phyloP scores from a whole-genome alignment of 2,113 vertebrate species.

The Furnarius figulus region DNA sequence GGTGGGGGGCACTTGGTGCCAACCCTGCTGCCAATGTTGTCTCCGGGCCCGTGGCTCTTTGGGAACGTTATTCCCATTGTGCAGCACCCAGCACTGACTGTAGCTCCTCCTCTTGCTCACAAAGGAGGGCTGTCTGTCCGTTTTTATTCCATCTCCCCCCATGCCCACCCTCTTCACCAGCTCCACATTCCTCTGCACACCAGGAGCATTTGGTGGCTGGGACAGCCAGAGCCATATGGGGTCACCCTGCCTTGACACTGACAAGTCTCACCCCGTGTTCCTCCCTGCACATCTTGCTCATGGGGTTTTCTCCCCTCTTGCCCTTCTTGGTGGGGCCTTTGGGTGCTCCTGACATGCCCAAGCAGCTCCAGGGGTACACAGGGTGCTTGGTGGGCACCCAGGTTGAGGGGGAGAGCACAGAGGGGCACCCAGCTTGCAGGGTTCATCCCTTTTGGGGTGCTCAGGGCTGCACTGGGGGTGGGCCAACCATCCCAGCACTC shows the following conservation, averaged over 20 bases:
- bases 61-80: background rate
- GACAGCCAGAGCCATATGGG: background rate
- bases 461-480: background rate
- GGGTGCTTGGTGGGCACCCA: background rate
- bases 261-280: accelerated
- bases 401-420: background rate
- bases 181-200: background rate
- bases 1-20: background rate
- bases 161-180: accelerated
- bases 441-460: background rate
- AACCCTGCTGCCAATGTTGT: accelerated
- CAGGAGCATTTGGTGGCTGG: background rate
- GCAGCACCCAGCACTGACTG: background rate
- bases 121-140: accelerated
- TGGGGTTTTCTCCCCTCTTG: background rate
- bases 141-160: accelerated
- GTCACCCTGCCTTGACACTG: accelerated
- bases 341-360: background rate
- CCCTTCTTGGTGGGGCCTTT: background rate
- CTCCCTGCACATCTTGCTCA: accelerated
- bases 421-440: background rate
- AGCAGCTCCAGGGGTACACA: background rate
- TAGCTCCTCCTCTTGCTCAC: background rate
- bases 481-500: background rate
- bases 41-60: background rate